These are phyloP conservation scores for Tupaia tana DNA, from an alignment of 2,113 vertebrate species.

Conservation along the genomic window DNA sequence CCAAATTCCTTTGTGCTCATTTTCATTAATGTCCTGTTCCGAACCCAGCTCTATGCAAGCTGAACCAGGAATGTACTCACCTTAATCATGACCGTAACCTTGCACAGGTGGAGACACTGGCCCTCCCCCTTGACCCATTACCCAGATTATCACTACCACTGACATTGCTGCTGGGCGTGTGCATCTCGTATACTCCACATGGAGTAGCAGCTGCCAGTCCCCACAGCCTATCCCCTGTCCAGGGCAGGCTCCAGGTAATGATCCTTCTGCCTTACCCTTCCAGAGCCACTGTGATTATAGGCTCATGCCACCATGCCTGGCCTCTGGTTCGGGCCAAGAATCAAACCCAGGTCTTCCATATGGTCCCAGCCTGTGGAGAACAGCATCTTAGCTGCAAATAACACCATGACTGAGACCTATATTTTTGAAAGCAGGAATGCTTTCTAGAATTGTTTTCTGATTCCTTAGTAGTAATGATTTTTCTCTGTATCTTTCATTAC, in stretches of 20 bases:
- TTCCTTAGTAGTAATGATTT: background rate
- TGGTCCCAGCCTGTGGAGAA: too few relatives aligned
- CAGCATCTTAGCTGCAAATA: too few relatives aligned
- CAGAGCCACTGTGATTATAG: background rate
- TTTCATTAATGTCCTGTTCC: background rate
- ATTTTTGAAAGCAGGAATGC: background rate
- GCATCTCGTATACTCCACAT: background rate
- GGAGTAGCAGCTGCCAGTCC: background rate
- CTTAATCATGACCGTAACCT: background rate
- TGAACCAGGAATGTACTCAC: background rate
- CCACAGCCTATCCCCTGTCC: background rate
- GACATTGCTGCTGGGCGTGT: background rate
- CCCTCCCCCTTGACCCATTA: background rate
- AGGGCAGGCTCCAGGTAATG: too few relatives aligned
- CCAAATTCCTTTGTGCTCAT: background rate
- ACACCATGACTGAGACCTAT: background rate
- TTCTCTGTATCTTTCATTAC: background rate
- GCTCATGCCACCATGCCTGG: too few relatives aligned
- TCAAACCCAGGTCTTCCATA: too few relatives aligned
- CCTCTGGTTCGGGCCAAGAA: too few relatives aligned
- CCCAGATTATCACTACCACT: background rate
- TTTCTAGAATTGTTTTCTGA: background rate
- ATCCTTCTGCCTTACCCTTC: too few relatives aligned
- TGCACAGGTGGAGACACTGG: background rate
- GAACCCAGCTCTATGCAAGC: too few relatives aligned